Percentiles rank a stretch among this genome's conserved stretches.
Conservation (phyloP, 2,888 invertebrate genomes). For the Peribatodes rhomboidaria region DNA sequence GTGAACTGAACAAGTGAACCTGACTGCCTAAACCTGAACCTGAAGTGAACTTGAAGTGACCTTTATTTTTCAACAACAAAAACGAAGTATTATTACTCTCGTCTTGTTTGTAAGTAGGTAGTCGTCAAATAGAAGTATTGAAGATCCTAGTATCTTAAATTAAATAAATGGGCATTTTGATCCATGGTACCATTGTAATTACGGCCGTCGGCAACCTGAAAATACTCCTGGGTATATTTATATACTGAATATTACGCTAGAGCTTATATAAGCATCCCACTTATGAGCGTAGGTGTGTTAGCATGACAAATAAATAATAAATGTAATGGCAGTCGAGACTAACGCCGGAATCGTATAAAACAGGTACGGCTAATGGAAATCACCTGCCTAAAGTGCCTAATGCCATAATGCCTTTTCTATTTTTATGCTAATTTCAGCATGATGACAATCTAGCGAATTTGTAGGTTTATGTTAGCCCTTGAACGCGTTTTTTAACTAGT, state of each 20-base stretch:
- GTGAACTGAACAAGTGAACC: too few species aligned
- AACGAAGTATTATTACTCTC: too few species aligned
- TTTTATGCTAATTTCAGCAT: constrained; percentile 16
- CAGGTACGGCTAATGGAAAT: constrained; percentile 17
- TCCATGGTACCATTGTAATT: too few species aligned
- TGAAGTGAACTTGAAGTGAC: too few species aligned
- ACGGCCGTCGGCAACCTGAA: neutral
- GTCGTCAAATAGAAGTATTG: too few species aligned
- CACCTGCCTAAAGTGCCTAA: constrained; percentile 13
- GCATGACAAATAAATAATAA: constrained; percentile 29
- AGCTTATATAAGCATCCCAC: neutral
- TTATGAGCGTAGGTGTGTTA: constrained; percentile 21
- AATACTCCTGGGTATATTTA: too few species aligned
- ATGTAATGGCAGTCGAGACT: constrained; percentile 13
- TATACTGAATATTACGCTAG: too few species aligned
- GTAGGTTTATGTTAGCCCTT: neutral
- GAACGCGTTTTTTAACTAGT: neutral
- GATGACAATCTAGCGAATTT: constrained; percentile 6
- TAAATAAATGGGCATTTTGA: too few species aligned
- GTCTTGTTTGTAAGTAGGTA: too few species aligned
- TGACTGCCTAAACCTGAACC: too few species aligned
- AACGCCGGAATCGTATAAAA: constrained; percentile 24
- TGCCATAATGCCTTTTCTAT: constrained; percentile 16
- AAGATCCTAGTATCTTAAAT: too few species aligned
- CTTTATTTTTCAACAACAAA: too few species aligned